Base-by-base conservation (phyloP, 2,888 invertebrate species). In the Argynnis bischoffii region DNA sequence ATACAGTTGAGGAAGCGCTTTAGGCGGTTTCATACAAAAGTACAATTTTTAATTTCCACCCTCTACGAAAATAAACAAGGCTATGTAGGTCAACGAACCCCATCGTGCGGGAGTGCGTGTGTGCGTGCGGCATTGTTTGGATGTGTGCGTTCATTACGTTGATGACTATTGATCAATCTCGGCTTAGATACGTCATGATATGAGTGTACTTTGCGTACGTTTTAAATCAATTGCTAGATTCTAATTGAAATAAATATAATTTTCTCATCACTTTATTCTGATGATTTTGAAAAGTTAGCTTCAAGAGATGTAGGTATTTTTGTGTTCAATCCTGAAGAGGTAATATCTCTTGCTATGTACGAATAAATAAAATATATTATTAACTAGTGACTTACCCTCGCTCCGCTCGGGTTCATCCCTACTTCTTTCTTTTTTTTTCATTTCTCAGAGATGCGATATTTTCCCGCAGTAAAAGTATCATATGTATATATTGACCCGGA, bases 131-230 rank as follows among this genome's bases (percentile, higher is more conserved):
- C 53, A 55, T 59, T 46, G 66, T 51, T 41, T 16, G 54, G 50
- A 66, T 68, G 78, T 76, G 75, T 74, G 74, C 71, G 77, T 76
- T 76, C 72, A 76, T 75, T 70, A 75, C 63, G 64, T 56, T 75
- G 74, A 76, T 76, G 72, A 74, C 73, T 83, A 82, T 82, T 79
- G 82, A 82, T 82, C 82, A 82, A 81, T 80, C 83, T 76, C 74
- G 50, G 73, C 78, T 75, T 75, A 73, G 75, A 78, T 75, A 80
- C 78, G 76, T 78, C 77, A 75, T n/a, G 72, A 50, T 53, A 47
- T 46, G 51, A 60, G 50, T 60, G 50, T 54, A 35, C 6, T 59
- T 16, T 48, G 35, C 46, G 54, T 35, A 48, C 54, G 16, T 51
- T 56, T 35, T 21, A 31, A 41, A 53, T 35, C 31, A 18, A 18